Evolutionary conservation across 2,797 vertebrate genomes (phyloP).

Genomic region (Dipus sagitta): DNA sequence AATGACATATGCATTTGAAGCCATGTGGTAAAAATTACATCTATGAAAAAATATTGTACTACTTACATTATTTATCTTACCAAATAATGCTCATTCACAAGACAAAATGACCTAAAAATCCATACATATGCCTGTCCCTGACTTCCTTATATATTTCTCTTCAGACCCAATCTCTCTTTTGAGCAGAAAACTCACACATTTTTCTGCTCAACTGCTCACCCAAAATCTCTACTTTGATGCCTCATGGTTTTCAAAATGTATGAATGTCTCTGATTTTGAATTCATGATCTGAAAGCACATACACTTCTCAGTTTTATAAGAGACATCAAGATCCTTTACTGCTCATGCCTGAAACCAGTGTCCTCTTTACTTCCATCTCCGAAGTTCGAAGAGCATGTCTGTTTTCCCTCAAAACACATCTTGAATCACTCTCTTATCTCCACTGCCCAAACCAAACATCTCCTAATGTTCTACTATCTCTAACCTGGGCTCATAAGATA

Average conservation of each 20-base stretch:
- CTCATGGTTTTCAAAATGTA: slow-evolving; percentile 30
- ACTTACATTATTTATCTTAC: background rate
- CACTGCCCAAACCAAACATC: background rate
- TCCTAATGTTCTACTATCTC: background rate
- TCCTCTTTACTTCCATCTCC: background rate
- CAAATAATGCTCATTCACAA: slow-evolving; percentile 57
- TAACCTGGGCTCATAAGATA: slow-evolving; percentile 21
- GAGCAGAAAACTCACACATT: background rate
- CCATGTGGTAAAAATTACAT: slow-evolving; percentile 67
- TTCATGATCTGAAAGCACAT: background rate
- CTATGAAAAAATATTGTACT: slow-evolving; percentile 39
- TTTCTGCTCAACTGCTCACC: background rate
- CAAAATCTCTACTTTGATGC: slow-evolving; percentile 19
- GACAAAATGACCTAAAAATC: slow-evolving; percentile 34
- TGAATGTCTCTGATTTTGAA: slow-evolving; percentile 35
- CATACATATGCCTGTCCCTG: background rate
- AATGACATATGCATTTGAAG: slow-evolving; percentile 56
- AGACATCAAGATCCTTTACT: background rate
- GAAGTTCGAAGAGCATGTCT: background rate
- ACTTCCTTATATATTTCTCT: background rate
- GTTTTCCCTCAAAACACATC: slow-evolving; percentile 42
- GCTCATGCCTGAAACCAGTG: background rate
- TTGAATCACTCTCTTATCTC: slow-evolving; percentile 56
- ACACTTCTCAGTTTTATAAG: background rate
- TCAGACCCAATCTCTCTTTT: background rate